phyloP scores from a whole-genome alignment of 2,113 vertebrate species.

The Psophia crepitans region DNA sequence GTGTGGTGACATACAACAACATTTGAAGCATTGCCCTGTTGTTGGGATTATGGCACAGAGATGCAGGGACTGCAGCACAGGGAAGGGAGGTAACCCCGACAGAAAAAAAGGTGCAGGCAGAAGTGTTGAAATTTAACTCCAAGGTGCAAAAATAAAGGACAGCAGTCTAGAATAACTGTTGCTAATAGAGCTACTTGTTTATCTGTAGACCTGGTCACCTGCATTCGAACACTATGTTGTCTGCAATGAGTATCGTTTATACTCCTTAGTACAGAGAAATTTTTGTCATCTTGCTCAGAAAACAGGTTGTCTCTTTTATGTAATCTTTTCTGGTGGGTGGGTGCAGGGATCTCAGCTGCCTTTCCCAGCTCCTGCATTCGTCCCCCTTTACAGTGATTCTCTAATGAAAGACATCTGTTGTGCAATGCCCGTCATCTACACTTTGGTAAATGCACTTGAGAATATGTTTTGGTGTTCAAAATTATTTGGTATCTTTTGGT shows the following conservation, averaged over 20 bases:
- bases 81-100: not conserved
- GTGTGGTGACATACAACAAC: not conserved
- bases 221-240: not conserved
- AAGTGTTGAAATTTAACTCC: not conserved
- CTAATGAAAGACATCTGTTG: constrained; percentile 50
- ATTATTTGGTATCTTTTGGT: not conserved
- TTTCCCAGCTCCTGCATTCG: not conserved
- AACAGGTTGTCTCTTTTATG: constrained; percentile 37
- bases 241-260: not conserved
- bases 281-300: constrained; percentile 22
- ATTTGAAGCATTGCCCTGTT: not conserved
- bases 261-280: not conserved
- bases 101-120: not conserved
- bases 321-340: constrained; percentile 42
- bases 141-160: not conserved
- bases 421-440: not conserved
- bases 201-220: not conserved
- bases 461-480: not conserved
- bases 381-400: constrained; percentile 34
- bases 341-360: constrained; percentile 38
- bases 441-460: not conserved
- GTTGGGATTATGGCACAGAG: not conserved
- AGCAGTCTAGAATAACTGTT: not conserved
- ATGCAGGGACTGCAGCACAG: not conserved
- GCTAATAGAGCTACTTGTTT: not conserved